Percentiles rank a stretch among this genome's conserved stretches.
Evolutionary conservation across 2,888 invertebrate species (phyloP).

Genomic region (Amitus sp.): DNA sequence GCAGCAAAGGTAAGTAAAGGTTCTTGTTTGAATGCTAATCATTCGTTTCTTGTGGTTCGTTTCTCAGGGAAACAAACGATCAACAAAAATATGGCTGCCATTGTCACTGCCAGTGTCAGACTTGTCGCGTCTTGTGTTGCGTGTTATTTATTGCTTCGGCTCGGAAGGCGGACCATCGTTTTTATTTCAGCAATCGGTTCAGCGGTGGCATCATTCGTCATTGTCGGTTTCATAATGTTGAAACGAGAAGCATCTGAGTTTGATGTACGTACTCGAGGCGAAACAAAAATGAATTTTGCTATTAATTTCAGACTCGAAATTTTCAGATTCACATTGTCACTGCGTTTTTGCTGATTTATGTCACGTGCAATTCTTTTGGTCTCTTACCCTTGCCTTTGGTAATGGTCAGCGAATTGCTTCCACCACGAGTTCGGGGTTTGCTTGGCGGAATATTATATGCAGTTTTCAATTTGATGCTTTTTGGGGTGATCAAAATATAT

Average conservation of each 20-base stretch:
- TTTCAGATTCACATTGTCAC: conserved; percentile 62
- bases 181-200: conserved; percentile 76
- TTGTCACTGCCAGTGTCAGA: conserved; percentile 76
- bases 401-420: conserved; percentile 80
- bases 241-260: conserved; percentile 58
- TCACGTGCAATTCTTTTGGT: conserved; percentile 78
- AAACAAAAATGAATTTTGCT: no score
- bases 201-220: conserved; percentile 71
- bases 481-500: conserved; percentile 77
- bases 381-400: conserved; percentile 80
- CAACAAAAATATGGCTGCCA: conserved; percentile 72
- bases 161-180: conserved; percentile 75
- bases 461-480: conserved; percentile 75
- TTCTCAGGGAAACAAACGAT: conserved; percentile 60
- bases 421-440: conserved; percentile 77
- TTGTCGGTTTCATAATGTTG: conserved; percentile 69
- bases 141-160: conserved; percentile 72
- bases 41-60: background rate
- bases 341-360: conserved; percentile 73
- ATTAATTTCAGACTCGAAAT: no score
- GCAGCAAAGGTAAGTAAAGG: conserved; percentile 78
- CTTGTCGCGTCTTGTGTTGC: conserved; percentile 74
- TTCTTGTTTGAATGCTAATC: conserved; percentile 54
- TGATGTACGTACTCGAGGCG: conserved; percentile 45
- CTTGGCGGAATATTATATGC: conserved; percentile 80